Evolutionary conservation across 2,113 vertebrate genomes (phyloP).

Genomic region (Hippocampus abdominalis): DNA sequence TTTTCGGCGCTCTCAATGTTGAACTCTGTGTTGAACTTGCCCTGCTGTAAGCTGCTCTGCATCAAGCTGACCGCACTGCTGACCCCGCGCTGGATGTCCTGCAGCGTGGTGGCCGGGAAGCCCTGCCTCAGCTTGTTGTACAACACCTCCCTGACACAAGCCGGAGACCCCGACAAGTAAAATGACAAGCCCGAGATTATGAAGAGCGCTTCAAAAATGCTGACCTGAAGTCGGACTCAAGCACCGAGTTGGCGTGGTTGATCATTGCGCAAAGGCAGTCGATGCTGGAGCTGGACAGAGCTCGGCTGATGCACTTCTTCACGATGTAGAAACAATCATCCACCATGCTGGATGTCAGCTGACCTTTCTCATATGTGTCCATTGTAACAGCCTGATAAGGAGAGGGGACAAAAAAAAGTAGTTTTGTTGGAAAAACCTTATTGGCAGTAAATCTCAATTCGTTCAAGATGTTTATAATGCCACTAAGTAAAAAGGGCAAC

Average conservation of each 20-base stretch:
- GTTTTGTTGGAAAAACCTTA: no score
- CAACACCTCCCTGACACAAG: constrained; percentile 81
- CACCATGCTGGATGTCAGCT: constrained; percentile 97
- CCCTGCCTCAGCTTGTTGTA: constrained; percentile 89
- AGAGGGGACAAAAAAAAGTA: neutral
- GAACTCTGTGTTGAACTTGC: constrained; percentile 88
- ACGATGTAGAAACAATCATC: constrained; percentile 98
- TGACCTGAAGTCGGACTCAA: constrained; percentile 96
- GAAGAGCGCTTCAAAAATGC: neutral
- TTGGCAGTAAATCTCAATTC: no score
- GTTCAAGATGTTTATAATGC: no score
- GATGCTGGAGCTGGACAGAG: constrained; percentile 92
- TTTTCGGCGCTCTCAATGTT: constrained; percentile 92
- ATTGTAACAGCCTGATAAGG: constrained; percentile 86
- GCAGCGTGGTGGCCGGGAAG: constrained; percentile 91
- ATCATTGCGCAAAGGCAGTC: constrained; percentile 99
- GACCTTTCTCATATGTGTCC: constrained; percentile 89
- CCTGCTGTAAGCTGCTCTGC: constrained; percentile 98
- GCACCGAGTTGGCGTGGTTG: constrained; percentile 89
- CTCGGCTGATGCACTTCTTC: constrained; percentile 95
- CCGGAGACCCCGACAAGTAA: neutral
- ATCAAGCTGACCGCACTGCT: constrained; percentile 97
- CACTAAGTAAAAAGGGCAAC: no score
- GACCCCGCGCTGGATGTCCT: constrained; percentile 95
- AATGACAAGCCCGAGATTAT: neutral